phyloP scores from a whole-genome alignment of 1,140 invertebrate species.

The Oedothorax gibbosus region DNA sequence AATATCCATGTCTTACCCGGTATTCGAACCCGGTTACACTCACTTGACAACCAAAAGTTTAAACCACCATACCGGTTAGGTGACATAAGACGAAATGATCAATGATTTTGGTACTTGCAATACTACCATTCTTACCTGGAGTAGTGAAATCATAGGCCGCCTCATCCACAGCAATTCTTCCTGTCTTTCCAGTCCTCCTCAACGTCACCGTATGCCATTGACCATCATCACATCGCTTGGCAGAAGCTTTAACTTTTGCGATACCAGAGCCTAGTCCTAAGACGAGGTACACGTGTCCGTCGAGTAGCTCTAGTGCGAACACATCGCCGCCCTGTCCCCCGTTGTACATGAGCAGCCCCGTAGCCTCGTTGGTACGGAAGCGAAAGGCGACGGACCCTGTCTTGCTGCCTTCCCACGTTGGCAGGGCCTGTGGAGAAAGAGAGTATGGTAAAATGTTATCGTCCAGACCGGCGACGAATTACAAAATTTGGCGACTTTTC shows the following conservation, averaged over 20 bases:
- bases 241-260: slow-evolving; percentile 84
- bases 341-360: slow-evolving; percentile 93
- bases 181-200: slow-evolving; percentile 81
- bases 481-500: too few species aligned
- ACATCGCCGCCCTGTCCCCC: slow-evolving; percentile 75
- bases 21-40: too few species aligned
- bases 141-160: slow-evolving; percentile 91
- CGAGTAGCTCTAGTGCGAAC: slow-evolving; percentile 79
- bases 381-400: slow-evolving; percentile 91
- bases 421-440: slow-evolving; percentile 73
- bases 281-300: slow-evolving; percentile 91
- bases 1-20: too few species aligned
- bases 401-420: slow-evolving; percentile 87
- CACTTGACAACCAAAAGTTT: not conserved
- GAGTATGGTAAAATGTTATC: too few species aligned
- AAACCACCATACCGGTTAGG: not conserved
- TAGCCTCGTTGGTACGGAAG: slow-evolving; percentile 92
- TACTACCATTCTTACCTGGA: slow-evolving; percentile 70
- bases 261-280: slow-evolving; percentile 92
- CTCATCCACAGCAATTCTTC: slow-evolving; percentile 88
- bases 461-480: too few species aligned
- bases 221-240: slow-evolving; percentile 86
- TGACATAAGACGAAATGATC: not conserved
- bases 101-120: too few species aligned
- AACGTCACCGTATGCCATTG: slow-evolving; percentile 91